Evolutionary conservation across 2,888 invertebrate species (phyloP), one percentile per base, ranked within the genome.

Genomic region (Tridacna gigas): DNA sequence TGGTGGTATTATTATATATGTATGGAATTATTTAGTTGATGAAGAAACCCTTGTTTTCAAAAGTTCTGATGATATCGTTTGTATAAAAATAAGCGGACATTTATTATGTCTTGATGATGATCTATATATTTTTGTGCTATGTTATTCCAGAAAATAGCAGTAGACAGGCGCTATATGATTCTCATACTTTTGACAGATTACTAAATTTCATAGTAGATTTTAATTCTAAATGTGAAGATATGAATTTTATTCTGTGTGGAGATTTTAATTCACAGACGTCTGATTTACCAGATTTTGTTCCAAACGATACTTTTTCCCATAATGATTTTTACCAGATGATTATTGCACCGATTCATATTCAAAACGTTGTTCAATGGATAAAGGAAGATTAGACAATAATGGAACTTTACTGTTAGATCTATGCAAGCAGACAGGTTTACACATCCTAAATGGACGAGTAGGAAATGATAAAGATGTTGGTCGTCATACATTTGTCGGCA

Each of bases 151-250:
- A 51, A 15, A 51, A 51, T 15, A 51, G 51, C 51, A 51, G 51
- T 15, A 51, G 51, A 37, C 79, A 79, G 63, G 48, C 63, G 13
- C 37, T 79, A 45, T 15, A 73, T 13, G 73, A 73, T 47, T 26
- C 48, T 7, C 73, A 79, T 79, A 73, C 74, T 25, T 73, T 37
- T 73, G 74, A 73, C 26, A 79, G 73, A 65, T 47, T 79, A n/a
- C 37, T 63, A 67, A 26, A 56, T 18, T 56, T 74, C 45, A 69
- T 75, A 18, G 47, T n/a, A 28, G 37, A 48, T 7, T 60, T 73
- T 47, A 65, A 74, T n/a, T 60, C 75, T 18, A 15, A 15, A 66
- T 18, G 26, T 15, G 66, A 66, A 25, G 66, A 66, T 13, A 25
- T 66, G n/a, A 66, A 66, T 25, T 66, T 66, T n/a, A 28, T 66